Percentiles rank a stretch among this genome's conserved stretches.
Evolutionary conservation across 1,140 invertebrate species (phyloP).

Genomic region (Ceratoteleas bidentatus): DNA sequence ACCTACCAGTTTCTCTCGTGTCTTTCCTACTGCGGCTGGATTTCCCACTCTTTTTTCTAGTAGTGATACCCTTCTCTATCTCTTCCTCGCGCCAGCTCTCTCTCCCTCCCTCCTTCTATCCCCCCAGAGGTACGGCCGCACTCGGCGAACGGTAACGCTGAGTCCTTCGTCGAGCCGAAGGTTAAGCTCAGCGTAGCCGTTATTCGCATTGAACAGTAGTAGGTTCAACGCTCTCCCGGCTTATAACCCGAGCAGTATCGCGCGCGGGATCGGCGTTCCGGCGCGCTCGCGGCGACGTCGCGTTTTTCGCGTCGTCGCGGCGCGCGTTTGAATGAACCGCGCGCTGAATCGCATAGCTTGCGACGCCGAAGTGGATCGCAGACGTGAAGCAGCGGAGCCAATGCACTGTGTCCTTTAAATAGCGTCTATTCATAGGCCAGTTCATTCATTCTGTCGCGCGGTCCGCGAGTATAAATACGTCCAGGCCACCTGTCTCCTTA

Average conservation of each 20-base stretch:
- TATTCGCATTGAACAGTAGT: slow-evolving; percentile 66
- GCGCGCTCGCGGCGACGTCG: neutral
- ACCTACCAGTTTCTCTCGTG: too few species aligned
- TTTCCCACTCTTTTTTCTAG: too few species aligned
- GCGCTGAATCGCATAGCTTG: slow-evolving; percentile 39
- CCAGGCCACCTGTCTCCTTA: slow-evolving; percentile 75
- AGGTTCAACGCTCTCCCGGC: slow-evolving; percentile 67
- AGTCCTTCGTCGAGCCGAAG: slow-evolving; percentile 64
- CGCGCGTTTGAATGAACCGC: slow-evolving; percentile 29
- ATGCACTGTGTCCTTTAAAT: slow-evolving; percentile 75
- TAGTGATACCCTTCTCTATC: neutral
- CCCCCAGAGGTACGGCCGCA: slow-evolving; percentile 1
- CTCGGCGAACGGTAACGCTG: slow-evolving; percentile 55
- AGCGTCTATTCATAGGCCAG: slow-evolving; percentile 76
- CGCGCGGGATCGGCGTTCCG: slow-evolving; percentile 56
- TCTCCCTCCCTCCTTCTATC: neutral
- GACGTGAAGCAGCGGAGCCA: slow-evolving; percentile 51
- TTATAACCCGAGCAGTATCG: slow-evolving; percentile 60
- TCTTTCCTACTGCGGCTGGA: too few species aligned
- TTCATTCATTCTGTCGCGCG: slow-evolving; percentile 62
- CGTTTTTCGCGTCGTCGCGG: slow-evolving; percentile 3
- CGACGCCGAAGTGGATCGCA: slow-evolving; percentile 30
- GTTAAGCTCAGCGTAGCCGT: slow-evolving; percentile 68
- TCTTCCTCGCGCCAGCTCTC: neutral
- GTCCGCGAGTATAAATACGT: slow-evolving; percentile 73